Percentiles rank a stretch among this genome's conserved stretches.
Evolutionary conservation across 2,113 vertebrate genomes (phyloP).

Genomic region (Pandion haliaetus): DNA sequence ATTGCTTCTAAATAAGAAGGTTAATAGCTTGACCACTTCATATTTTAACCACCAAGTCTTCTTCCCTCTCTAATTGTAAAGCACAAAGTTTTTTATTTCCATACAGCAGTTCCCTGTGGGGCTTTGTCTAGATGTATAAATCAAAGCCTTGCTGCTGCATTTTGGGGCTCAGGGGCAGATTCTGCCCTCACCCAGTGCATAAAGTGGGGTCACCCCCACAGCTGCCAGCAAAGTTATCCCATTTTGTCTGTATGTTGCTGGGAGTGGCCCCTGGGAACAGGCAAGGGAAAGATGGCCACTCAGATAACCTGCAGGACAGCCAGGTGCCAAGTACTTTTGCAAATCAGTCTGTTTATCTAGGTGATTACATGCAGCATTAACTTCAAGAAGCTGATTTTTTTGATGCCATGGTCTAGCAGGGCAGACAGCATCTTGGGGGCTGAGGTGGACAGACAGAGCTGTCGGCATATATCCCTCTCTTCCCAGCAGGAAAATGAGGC

Average conservation of each 20-base stretch:
- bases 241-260: neutral
- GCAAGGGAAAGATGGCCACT: neutral
- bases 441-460: neutral
- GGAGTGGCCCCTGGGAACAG: neutral
- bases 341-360: neutral
- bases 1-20: conserved; percentile 45
- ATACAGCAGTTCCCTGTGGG: neutral
- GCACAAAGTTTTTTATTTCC: neutral
- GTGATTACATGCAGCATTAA: neutral
- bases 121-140: neutral
- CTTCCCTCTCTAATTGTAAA: neutral
- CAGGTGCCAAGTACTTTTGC: neutral
- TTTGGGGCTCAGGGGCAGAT: neutral
- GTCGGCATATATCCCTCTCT: neutral
- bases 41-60: neutral
- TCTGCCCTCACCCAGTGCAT: neutral
- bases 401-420: neutral
- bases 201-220: neutral
- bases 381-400: fast-evolving
- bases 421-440: neutral
- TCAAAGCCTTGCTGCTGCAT: neutral
- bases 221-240: neutral
- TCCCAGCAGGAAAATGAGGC: neutral
- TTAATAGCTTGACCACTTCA: conserved; percentile 49
- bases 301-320: neutral